phyloP scores from a whole-genome alignment of 2,797 vertebrate genomes.

The Poecilia wingei region DNA sequence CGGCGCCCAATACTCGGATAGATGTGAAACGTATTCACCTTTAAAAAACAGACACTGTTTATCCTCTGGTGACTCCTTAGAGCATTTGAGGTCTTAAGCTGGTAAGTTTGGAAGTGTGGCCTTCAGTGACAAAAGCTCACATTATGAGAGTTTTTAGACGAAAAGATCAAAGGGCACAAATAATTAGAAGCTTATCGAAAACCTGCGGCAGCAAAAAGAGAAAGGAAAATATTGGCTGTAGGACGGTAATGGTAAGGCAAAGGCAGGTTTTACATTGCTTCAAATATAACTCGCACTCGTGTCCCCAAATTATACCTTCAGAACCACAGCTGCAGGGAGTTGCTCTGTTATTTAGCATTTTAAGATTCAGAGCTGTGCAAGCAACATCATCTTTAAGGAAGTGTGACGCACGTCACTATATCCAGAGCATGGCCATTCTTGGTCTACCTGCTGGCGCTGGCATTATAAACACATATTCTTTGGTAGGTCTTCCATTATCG shows the following conservation, averaged over 20 bases:
- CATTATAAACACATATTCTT: slow-evolving; percentile 37
- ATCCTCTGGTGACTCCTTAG: slow-evolving; percentile 35
- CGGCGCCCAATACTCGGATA: slow-evolving; percentile 38
- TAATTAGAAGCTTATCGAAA: slow-evolving; percentile 8
- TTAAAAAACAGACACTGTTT: slow-evolving; percentile 58
- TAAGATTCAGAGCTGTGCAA: slow-evolving; percentile 44
- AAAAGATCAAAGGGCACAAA: neutral
- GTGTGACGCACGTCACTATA: slow-evolving; percentile 60
- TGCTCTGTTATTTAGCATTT: slow-evolving; percentile 59
- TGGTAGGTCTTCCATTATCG: slow-evolving; percentile 16
- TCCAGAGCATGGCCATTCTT: slow-evolving; percentile 51
- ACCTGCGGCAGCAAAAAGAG: neutral
- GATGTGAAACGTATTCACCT: slow-evolving; percentile 66
- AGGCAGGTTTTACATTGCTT: slow-evolving; percentile 56
- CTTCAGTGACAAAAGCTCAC: neutral
- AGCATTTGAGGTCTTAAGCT: slow-evolving; percentile 33
- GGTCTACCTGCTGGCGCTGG: slow-evolving; percentile 21
- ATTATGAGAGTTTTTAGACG: neutral
- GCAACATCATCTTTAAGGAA: slow-evolving; percentile 51
- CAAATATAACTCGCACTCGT: slow-evolving; percentile 70
- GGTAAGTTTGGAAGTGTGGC: slow-evolving; percentile 22
- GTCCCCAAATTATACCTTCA: slow-evolving; percentile 78
- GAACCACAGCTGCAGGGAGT: slow-evolving; percentile 76
- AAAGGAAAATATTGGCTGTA: slow-evolving; percentile 5
- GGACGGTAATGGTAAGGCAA: slow-evolving; percentile 15